A percentile compares a stretch with the other conserved stretches of the same genome.
Evolutionary conservation across 2,797 vertebrate genomes (phyloP).

Genomic region (Propithecus perrieri): DNA sequence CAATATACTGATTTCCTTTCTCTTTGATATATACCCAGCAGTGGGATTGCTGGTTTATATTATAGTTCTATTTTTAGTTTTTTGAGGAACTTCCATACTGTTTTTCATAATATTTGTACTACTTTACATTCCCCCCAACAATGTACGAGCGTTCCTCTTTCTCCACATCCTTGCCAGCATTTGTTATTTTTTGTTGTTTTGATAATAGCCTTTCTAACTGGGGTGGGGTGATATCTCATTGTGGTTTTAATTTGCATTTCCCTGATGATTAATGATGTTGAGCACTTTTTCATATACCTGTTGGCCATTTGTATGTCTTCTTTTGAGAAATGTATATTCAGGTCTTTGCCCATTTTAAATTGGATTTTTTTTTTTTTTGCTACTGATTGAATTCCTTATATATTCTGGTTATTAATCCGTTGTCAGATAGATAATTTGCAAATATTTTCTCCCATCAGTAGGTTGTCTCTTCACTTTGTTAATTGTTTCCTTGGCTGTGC

Average conservation of each 20-base stretch:
- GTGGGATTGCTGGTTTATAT: background rate
- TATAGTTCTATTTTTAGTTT: background rate
- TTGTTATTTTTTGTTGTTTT: background rate
- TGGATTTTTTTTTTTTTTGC: background rate
- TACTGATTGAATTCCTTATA: background rate
- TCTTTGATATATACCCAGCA: background rate
- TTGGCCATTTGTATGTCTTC: background rate
- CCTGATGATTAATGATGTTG: background rate
- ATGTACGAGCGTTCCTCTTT: background rate
- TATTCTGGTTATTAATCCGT: background rate
- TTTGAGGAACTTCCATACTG: background rate
- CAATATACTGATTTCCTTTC: background rate
- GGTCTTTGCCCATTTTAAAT: background rate
- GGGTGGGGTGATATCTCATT: background rate
- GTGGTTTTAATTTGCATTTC: background rate
- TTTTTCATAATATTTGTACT: background rate
- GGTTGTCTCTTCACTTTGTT: background rate
- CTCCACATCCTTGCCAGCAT: background rate
- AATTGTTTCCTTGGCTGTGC: background rate
- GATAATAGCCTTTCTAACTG: background rate
- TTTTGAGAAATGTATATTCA: background rate
- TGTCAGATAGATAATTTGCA: background rate
- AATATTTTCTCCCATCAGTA: background rate
- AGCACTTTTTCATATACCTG: background rate
- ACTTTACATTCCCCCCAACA: background rate